Percentiles rank a stretch among this genome's conserved stretches.
Evolutionary conservation across 2,888 invertebrate genomes (phyloP).

Genomic region (Calephelis perditalis): DNA sequence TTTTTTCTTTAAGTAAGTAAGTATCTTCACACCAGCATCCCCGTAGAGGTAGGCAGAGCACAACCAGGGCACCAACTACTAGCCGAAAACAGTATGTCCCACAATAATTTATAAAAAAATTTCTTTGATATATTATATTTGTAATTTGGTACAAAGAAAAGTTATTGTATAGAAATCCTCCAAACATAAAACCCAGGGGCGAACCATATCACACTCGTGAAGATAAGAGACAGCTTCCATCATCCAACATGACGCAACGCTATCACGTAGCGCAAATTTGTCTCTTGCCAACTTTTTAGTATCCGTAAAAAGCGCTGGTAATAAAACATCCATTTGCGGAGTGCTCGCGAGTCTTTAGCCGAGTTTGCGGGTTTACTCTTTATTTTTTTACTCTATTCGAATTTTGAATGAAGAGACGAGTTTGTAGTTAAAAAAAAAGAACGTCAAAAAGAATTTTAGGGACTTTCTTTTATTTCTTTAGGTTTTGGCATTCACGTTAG

Average conservation of each 20-base stretch:
- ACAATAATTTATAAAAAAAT: no score
- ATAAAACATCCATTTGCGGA: constrained; percentile 56
- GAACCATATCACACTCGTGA: background rate
- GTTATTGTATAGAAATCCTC: no score
- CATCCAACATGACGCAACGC: constrained; percentile 39
- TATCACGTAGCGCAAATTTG: constrained; percentile 60
- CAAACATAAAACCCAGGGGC: background rate
- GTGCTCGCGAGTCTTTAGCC: constrained; percentile 9
- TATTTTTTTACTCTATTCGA: background rate
- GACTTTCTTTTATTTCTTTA: no score
- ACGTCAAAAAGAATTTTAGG: no score
- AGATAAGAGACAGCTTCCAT: constrained; percentile 4
- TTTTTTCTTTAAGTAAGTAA: no score
- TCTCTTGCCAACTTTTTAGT: constrained; percentile 50
- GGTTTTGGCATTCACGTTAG: no score
- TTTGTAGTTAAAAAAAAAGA: background rate
- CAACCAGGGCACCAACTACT: no score
- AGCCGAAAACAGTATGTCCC: no score
- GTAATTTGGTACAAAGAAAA: no score
- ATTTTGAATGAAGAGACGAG: constrained; percentile 3
- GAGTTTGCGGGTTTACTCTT: constrained; percentile 7
- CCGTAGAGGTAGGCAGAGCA: no score
- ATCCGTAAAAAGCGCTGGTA: constrained; percentile 51
- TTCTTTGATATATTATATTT: no score
- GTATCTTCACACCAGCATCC: no score